These are phyloP conservation scores for Dendronephthya gigantea DNA, from an alignment of 64 coral and sea anemone species.

Conservation along the genomic window DNA sequence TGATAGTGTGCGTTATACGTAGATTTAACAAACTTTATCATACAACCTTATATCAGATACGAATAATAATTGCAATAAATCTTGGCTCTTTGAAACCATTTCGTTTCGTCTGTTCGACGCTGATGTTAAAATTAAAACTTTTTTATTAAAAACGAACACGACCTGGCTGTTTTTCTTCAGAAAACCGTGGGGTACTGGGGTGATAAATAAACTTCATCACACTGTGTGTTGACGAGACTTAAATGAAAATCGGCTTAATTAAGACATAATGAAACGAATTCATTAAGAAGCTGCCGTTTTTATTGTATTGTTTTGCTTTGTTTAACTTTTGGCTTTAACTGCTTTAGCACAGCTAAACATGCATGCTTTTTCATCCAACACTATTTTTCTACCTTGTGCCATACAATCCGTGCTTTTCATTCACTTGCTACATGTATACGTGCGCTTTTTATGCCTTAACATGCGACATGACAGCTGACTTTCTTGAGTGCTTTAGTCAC, in stretches of 20 bases:
- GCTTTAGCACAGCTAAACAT: neutral
- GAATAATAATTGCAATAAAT: too few relatives aligned
- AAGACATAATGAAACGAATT: constrained; percentile 11
- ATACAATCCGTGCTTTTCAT: neutral
- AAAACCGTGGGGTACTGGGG: neutral
- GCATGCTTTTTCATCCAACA: neutral
- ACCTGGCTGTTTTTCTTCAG: too few relatives aligned
- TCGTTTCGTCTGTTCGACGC: too few relatives aligned
- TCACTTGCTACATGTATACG: neutral
- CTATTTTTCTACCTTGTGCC: neutral
- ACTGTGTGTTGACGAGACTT: constrained; percentile 2
- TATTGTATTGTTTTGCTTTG: constrained; percentile 18
- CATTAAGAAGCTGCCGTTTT: constrained; percentile 20
- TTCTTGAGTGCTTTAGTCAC: neutral
- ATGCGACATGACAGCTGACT: neutral
- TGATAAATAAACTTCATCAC: neutral
- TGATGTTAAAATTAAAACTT: too few relatives aligned
- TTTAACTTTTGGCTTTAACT: neutral
- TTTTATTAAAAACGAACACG: too few relatives aligned
- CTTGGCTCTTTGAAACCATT: too few relatives aligned
- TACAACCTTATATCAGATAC: too few relatives aligned
- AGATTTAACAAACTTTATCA: too few relatives aligned
- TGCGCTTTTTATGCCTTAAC: neutral
- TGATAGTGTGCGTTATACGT: too few relatives aligned
- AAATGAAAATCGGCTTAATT: constrained; percentile 23